Percentiles rank a stretch among this genome's conserved stretches.
Evolutionary conservation across 2,113 vertebrate genomes (phyloP).

Genomic region (Grallaria varia): DNA sequence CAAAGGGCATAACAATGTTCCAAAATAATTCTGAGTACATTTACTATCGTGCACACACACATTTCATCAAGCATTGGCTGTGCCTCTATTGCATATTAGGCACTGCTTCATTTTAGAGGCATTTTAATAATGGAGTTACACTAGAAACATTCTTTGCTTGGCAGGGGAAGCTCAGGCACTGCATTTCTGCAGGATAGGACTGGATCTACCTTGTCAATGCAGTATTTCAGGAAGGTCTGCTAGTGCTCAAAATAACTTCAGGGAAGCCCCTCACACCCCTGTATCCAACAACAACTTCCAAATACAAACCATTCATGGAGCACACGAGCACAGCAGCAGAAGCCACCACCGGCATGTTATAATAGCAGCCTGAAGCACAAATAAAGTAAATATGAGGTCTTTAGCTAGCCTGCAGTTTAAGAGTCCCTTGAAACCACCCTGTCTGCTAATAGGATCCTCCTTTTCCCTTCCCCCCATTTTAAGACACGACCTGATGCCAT

Average conservation of each 20-base stretch:
- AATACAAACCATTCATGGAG: not conserved
- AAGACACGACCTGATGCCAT: conserved; percentile 32
- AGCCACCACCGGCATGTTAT: not conserved
- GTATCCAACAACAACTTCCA: conserved; percentile 34
- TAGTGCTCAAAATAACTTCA: conserved; percentile 47
- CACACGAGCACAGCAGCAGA: not conserved
- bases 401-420: not conserved
- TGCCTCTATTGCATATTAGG: not conserved
- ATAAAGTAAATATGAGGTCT: not conserved
- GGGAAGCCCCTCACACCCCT: conserved; percentile 42
- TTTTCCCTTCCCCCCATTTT: conserved; percentile 39
- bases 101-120: not conserved
- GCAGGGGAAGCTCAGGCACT: not conserved
- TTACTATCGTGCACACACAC: not conserved
- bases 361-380: not conserved
- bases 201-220: not conserved
- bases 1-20: not conserved
- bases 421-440: conserved; percentile 23
- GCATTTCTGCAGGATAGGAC: not conserved
- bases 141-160: not conserved
- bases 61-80: not conserved
- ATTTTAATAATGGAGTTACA: not conserved
- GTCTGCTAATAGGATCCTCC: conserved; percentile 17
- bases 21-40: fast-evolving
- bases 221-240: conserved; percentile 42